Evolutionary conservation across 1,140 invertebrate genomes (phyloP).

Genomic region (Pseudomyrmex dendroicus): DNA sequence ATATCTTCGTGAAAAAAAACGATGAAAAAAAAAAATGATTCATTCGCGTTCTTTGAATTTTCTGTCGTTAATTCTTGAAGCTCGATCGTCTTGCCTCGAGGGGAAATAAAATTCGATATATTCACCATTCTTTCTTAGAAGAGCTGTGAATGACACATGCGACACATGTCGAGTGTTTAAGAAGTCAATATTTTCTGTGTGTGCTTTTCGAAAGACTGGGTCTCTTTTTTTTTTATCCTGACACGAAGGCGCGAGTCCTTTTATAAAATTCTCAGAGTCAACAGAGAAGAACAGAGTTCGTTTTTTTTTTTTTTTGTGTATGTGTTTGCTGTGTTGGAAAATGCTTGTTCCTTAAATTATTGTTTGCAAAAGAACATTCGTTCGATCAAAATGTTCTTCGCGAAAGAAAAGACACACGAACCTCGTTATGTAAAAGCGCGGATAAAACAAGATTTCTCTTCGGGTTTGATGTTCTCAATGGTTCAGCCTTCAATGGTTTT

Average conservation of each 20-base stretch:
- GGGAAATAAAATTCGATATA: constrained; percentile 36
- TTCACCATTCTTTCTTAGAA: constrained; percentile 32
- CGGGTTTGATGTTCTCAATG: neutral
- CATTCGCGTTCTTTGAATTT: constrained; percentile 18
- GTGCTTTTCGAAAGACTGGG: constrained; percentile 24
- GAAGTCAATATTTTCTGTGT: constrained; percentile 46
- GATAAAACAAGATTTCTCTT: constrained; percentile 4
- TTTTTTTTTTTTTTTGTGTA: no score
- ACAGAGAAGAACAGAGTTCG: neutral
- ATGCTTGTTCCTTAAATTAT: neutral
- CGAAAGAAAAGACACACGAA: no score
- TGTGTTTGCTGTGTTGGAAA: neutral
- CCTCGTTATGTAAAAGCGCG: constrained; percentile 1
- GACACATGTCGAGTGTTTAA: constrained; percentile 23
- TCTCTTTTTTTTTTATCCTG: neutral
- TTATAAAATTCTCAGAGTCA: constrained; percentile 17
- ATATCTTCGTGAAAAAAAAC: constrained; percentile 2
- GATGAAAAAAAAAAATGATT: constrained; percentile 10
- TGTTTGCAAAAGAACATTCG: no score
- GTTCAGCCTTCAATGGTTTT: constrained; percentile 19
- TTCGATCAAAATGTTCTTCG: no score
- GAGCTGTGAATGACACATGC: neutral
- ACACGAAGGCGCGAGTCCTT: neutral
- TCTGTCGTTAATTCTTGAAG: constrained; percentile 2
- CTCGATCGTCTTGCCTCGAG: neutral